These are phyloP conservation scores for Spilogale gracilis DNA, from an alignment of 2,113 vertebrate genomes.

Conservation along the genomic window DNA sequence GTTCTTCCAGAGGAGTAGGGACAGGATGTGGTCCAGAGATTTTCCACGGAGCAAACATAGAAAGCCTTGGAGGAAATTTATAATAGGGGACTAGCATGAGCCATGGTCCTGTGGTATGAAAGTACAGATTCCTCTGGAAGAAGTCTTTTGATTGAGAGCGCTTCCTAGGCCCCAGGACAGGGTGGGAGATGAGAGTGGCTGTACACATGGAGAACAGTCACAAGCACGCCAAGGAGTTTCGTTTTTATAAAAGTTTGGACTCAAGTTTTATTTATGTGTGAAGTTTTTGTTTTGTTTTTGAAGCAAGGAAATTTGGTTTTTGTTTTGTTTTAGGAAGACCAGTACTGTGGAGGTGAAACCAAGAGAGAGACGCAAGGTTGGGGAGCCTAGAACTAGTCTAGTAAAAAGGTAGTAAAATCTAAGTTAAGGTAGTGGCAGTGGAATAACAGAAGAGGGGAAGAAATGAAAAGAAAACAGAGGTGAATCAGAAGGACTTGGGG, in stretches of 20 bases:
- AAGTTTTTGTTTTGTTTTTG: constrained; percentile 60
- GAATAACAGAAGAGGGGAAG: background rate
- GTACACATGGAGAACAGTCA: background rate
- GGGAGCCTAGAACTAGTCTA: background rate
- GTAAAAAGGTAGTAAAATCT: background rate
- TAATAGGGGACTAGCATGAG: background rate
- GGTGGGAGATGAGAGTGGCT: background rate
- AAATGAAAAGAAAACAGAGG: background rate
- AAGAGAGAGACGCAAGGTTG: background rate
- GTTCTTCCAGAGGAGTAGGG: background rate
- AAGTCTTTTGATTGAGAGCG: background rate
- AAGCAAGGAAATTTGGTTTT: constrained; percentile 3
- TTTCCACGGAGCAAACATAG: background rate
- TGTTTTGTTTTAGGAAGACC: background rate
- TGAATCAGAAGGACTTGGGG: background rate
- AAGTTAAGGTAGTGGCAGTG: background rate
- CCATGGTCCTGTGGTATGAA: background rate
- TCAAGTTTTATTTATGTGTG: constrained; percentile 14
- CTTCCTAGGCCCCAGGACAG: background rate
- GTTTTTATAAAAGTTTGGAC: background rate
- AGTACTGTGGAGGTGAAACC: background rate
- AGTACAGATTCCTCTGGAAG: background rate
- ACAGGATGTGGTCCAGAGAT: background rate
- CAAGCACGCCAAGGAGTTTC: background rate
- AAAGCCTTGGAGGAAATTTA: background rate